Evolutionary conservation across 2,888 invertebrate genomes (phyloP).

Genomic region (Ectropis crepuscularia): DNA sequence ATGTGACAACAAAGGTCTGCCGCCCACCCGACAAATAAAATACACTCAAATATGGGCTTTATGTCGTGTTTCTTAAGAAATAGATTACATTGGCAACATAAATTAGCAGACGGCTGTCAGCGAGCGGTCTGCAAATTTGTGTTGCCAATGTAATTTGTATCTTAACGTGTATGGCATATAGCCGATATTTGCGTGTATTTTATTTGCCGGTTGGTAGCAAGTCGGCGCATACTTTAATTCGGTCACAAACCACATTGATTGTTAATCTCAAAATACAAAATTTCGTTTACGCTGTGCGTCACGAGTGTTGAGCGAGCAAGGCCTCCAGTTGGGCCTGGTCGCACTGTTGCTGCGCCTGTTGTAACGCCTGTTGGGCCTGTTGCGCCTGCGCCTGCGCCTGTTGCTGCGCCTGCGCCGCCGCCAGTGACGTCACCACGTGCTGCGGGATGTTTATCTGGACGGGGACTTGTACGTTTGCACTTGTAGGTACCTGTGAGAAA

Average conservation of each 20-base stretch:
- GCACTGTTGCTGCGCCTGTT: conserved; percentile 50
- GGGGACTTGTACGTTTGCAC: conserved; percentile 84
- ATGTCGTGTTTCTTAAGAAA: no score
- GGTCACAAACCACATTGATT: neutral
- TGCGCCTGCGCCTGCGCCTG: conserved; percentile 41
- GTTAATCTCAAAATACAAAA: neutral
- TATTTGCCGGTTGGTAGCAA: no score
- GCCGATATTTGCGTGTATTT: no score
- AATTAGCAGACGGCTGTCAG: no score
- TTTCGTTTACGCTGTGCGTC: conserved; percentile 47
- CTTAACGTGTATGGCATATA: no score
- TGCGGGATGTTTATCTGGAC: conserved; percentile 88
- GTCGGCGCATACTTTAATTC: no score
- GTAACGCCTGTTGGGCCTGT: conserved; percentile 46
- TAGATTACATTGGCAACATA: no score
- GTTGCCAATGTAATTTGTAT: no score
- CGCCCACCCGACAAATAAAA: no score
- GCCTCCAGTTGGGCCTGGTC: conserved; percentile 73
- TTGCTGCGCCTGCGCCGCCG: conserved; percentile 57
- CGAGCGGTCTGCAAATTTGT: no score
- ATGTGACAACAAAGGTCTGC: no score
- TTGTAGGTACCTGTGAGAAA: conserved; percentile 82
- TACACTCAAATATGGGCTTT: no score
- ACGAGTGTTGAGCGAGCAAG: conserved; percentile 70
- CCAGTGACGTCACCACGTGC: conserved; percentile 74